A percentile compares a stretch with the other conserved stretches of the same genome.
These are phyloP conservation scores for Ciconia stormi DNA, from an alignment of 2,113 vertebrate genomes.

Conservation along the genomic window DNA sequence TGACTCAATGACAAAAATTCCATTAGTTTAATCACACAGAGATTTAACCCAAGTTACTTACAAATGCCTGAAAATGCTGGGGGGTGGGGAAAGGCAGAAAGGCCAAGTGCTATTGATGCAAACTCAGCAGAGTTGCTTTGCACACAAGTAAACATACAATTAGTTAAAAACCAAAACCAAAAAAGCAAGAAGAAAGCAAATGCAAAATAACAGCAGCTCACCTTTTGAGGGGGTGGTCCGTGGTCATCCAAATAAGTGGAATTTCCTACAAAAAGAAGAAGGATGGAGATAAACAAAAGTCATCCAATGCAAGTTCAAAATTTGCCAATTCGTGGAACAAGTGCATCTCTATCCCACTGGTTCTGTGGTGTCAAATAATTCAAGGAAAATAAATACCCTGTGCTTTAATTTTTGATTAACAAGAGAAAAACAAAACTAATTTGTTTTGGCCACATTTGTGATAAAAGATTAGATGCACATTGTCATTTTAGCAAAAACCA, in stretches of 20 bases:
- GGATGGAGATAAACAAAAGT: slow-evolving; percentile 14
- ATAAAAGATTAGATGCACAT: neutral
- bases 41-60: neutral
- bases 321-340: neutral
- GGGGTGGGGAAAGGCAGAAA: rapidly evolving
- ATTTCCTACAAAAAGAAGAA: slow-evolving; percentile 78
- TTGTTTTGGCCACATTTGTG: neutral
- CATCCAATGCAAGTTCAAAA: neutral
- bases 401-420: neutral
- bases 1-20: neutral
- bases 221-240: slow-evolving; percentile 85
- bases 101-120: neutral
- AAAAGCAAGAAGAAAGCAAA: neutral
- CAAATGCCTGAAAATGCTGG: neutral
- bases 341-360: neutral
- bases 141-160: neutral
- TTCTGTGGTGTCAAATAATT: neutral
- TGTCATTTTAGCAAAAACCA: neutral
- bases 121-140: neutral
- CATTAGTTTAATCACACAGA: neutral
- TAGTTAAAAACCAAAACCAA: neutral
- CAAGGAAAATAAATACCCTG: neutral
- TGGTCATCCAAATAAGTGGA: slow-evolving; percentile 96
- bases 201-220: slow-evolving; percentile 59
- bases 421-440: neutral